phyloP scores from a whole-genome alignment of 2,113 vertebrate genomes.

The Nyctereutes procyonoides region DNA sequence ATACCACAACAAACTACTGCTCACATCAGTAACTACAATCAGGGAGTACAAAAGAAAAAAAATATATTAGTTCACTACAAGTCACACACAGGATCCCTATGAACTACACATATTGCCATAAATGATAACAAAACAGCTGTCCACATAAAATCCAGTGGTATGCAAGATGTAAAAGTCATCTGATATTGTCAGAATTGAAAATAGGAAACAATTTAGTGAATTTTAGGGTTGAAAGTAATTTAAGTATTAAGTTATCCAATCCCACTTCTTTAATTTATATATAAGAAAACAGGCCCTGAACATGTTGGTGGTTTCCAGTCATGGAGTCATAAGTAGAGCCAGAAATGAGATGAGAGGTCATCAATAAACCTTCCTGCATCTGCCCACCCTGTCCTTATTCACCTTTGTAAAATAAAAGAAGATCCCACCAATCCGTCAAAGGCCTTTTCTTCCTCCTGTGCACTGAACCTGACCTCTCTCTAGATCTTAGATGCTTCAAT shows the following conservation, averaged over 20 bases:
- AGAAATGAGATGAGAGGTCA: rapidly evolving
- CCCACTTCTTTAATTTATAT: neutral
- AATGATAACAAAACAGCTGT: neutral
- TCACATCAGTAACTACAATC: rapidly evolving
- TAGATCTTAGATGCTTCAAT: neutral
- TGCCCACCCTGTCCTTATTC: neutral
- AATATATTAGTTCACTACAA: neutral
- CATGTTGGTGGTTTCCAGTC: neutral
- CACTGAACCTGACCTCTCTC: neutral
- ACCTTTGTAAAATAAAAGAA: neutral
- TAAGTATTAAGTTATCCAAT: neutral
- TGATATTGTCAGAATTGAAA: neutral
- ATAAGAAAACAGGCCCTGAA: neutral
- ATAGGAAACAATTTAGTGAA: neutral
- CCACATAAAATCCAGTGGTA: neutral
- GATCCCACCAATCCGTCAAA: neutral
- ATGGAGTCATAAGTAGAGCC: neutral
- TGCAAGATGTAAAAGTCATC: too few species aligned
- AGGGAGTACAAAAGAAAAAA: neutral
- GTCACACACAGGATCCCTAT: neutral
- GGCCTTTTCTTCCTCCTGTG: neutral
- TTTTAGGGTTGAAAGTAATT: neutral
- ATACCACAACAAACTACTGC: neutral
- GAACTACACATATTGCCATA: rapidly evolving
- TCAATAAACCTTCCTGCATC: neutral